Conservation (phyloP, 2,113 vertebrate species). For the Xyrauchen texanus region DNA sequence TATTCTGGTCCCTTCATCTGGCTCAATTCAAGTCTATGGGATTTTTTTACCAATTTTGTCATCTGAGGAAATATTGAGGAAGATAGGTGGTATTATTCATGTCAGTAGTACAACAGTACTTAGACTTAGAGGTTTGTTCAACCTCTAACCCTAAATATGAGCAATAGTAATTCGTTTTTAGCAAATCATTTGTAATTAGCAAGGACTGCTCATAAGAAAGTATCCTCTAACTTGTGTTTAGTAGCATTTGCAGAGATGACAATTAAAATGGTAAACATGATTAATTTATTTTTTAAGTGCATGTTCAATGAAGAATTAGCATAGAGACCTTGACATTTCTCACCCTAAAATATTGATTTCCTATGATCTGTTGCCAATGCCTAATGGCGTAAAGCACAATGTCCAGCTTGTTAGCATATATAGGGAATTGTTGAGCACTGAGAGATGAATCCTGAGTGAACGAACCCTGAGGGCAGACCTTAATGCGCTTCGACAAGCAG, state of each 20-base stretch:
- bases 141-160: too few relatives aligned
- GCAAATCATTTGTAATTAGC: too few relatives aligned
- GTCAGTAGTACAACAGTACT: too few relatives aligned
- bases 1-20: too few relatives aligned
- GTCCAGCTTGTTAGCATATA: slow-evolving; percentile 44
- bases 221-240: not conserved
- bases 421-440: slow-evolving; percentile 36
- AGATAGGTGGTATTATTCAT: too few relatives aligned
- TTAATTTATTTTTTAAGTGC: slow-evolving; percentile 12
- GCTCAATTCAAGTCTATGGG: too few relatives aligned
- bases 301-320: slow-evolving; percentile 31
- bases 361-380: slow-evolving; percentile 39
- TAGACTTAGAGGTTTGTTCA: too few relatives aligned
- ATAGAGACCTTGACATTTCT: slow-evolving; percentile 25
- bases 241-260: not conserved
- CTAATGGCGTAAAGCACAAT: slow-evolving; percentile 41
- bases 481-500: slow-evolving; percentile 47
- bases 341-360: slow-evolving; percentile 47
- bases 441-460: slow-evolving; percentile 41
- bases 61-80: too few relatives aligned
- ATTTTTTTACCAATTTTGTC: too few relatives aligned
- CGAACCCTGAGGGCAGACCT: slow-evolving; percentile 49
- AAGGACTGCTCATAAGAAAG: too few relatives aligned
- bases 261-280: slow-evolving; percentile 4
- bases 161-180: too few relatives aligned